Percentiles rank a stretch among this genome's conserved stretches.
These are phyloP conservation scores for Serilophus lunatus DNA, from an alignment of 2,113 vertebrate genomes.

Conservation along the genomic window DNA sequence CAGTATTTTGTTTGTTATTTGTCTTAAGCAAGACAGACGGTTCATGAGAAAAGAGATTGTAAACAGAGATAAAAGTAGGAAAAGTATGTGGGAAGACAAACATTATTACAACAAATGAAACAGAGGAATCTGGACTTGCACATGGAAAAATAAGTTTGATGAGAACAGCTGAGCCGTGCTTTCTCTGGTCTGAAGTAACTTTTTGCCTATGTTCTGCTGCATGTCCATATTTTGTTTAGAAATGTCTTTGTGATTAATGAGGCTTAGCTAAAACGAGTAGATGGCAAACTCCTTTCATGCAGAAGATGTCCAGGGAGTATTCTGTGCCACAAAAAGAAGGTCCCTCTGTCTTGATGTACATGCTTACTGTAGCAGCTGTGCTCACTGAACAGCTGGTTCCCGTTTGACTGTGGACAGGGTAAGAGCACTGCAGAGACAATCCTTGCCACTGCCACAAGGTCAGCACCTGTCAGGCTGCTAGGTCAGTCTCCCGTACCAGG, in stretches of 20 bases:
- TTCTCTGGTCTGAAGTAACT: background rate
- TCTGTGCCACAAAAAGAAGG: background rate
- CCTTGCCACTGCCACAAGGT: background rate
- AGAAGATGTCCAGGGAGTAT: background rate
- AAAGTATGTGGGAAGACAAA: background rate
- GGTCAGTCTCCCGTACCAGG: background rate
- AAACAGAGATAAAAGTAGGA: background rate
- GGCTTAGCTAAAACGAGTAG: background rate
- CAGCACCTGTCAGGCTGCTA: background rate
- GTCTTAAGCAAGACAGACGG: slow-evolving; percentile 1
- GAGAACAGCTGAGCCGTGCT: background rate
- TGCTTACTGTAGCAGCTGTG: background rate
- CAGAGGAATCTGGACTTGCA: background rate
- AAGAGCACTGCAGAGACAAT: background rate
- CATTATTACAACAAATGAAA: background rate
- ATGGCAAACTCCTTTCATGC: background rate
- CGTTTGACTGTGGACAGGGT: accelerated
- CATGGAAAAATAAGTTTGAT: background rate
- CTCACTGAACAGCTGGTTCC: background rate
- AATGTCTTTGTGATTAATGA: background rate
- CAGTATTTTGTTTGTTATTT: background rate
- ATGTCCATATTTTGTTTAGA: slow-evolving; percentile 10
- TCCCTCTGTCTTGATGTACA: background rate
- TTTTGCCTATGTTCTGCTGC: background rate
- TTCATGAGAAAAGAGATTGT: background rate